Evolutionary conservation across 2,888 invertebrate genomes (phyloP).

Genomic region (Julus scandinavius): DNA sequence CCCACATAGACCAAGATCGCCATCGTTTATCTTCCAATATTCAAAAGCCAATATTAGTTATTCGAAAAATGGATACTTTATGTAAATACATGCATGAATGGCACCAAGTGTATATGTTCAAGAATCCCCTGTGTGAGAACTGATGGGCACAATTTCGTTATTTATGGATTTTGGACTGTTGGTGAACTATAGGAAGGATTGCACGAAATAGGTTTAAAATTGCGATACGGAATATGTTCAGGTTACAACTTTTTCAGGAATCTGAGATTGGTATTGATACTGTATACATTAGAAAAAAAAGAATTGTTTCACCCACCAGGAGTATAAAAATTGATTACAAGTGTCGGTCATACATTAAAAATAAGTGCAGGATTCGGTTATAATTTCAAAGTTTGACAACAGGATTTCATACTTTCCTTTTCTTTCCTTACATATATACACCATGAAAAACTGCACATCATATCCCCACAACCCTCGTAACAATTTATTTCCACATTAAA

Average conservation of each 20-base stretch:
- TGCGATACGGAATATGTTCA: too few relatives aligned
- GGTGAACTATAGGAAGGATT: neutral
- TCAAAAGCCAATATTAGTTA: constrained; percentile 18
- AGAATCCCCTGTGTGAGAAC: neutral
- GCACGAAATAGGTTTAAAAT: neutral
- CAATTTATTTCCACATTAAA: neutral
- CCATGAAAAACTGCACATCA: neutral
- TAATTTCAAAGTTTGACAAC: neutral
- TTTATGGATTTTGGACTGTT: constrained; percentile 18
- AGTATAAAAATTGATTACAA: too few relatives aligned
- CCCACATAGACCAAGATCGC: neutral
- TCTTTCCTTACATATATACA: neutral
- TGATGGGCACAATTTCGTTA: constrained; percentile 2
- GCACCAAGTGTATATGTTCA: neutral
- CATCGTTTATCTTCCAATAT: constrained; percentile 18
- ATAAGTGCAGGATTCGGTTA: neutral
- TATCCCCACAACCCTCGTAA: constrained; percentile 11
- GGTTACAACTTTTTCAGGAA: too few relatives aligned
- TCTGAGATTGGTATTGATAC: too few relatives aligned
- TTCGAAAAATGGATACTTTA: constrained; percentile 2
- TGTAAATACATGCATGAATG: constrained; percentile 3
- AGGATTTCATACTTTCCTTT: neutral
- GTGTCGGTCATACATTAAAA: neutral
- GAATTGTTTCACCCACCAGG: too few relatives aligned
- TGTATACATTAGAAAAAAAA: too few relatives aligned